Evolutionary conservation across 2,113 vertebrate species (phyloP).

Genomic region (Catagonus wagneri): DNA sequence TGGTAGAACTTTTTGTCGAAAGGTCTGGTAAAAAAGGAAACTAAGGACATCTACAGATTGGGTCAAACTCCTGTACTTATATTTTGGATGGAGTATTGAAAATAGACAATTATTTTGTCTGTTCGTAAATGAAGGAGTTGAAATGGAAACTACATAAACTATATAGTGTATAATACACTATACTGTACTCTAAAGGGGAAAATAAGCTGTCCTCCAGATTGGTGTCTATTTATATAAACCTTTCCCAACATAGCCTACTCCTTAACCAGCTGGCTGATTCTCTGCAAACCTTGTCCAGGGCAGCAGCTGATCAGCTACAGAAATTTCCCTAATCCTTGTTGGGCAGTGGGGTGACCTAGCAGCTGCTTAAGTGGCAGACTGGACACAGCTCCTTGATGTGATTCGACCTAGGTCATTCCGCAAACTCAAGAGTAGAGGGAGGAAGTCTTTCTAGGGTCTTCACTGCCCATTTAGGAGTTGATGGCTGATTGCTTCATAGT

Average conservation of each 20-base stretch:
- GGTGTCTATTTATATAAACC: slow-evolving; percentile 48
- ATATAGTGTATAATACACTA: background rate
- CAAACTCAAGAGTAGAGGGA: background rate
- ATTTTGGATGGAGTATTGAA: slow-evolving; percentile 15
- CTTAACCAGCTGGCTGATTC: background rate
- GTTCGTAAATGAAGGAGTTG: background rate
- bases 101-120: background rate
- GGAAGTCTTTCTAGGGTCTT: background rate
- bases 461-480: background rate
- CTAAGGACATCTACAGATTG: background rate
- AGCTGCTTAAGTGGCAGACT: slow-evolving; percentile 9
- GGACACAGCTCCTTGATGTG: background rate
- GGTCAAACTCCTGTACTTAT: background rate
- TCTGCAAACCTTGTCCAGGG: background rate
- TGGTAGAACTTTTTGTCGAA: background rate
- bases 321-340: slow-evolving; percentile 12
- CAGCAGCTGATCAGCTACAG: slow-evolving; percentile 57
- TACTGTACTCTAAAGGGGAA: background rate
- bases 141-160: background rate
- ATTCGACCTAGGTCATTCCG: background rate
- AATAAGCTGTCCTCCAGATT: background rate
- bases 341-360: background rate
- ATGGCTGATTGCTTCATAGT: background rate
- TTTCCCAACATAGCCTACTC: background rate
- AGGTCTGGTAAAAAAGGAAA: background rate